Evolutionary conservation across 2,888 invertebrate species (phyloP).

Genomic region (Galeopsomyia nigrocyanea): DNA sequence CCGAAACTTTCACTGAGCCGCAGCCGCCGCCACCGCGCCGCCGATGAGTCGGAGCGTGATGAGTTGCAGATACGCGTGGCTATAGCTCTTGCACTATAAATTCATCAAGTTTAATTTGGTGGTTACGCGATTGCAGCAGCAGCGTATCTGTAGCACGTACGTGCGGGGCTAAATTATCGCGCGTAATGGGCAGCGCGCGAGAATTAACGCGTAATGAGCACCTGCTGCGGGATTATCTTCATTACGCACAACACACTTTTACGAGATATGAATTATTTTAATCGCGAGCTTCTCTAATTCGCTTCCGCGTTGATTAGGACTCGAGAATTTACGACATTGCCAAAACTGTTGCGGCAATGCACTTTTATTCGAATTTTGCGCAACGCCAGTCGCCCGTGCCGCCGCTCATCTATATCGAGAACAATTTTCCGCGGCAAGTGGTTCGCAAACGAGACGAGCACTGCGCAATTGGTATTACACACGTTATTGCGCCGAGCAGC

Average conservation of each 20-base stretch:
- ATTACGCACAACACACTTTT: slow-evolving; percentile 6
- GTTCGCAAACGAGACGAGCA: neutral
- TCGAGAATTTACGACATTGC: slow-evolving; percentile 22
- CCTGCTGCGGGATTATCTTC: slow-evolving; percentile 3
- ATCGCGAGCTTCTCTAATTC: neutral
- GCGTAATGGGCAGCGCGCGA: no score
- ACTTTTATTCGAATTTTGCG: no score
- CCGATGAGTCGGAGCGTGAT: no score
- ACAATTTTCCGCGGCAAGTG: no score
- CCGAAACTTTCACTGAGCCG: slow-evolving; percentile 22
- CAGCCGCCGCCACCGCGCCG: neutral
- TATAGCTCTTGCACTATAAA: no score
- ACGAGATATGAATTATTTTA: slow-evolving; percentile 12
- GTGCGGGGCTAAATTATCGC: no score
- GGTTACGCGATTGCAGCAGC: neutral
- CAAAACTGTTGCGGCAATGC: neutral
- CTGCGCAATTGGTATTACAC: no score
- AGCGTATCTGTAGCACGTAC: neutral
- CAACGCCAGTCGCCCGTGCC: no score
- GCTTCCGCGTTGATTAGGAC: slow-evolving; percentile 3
- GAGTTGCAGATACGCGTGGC: no score
- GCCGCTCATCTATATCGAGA: no score
- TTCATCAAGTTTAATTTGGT: slow-evolving; percentile 11
- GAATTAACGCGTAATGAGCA: neutral
- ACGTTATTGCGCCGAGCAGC: no score